Evolutionary conservation across 2,888 invertebrate genomes (phyloP), one percentile per base, ranked within the genome.

Genomic region (Cryptocheilus praepositus): DNA sequence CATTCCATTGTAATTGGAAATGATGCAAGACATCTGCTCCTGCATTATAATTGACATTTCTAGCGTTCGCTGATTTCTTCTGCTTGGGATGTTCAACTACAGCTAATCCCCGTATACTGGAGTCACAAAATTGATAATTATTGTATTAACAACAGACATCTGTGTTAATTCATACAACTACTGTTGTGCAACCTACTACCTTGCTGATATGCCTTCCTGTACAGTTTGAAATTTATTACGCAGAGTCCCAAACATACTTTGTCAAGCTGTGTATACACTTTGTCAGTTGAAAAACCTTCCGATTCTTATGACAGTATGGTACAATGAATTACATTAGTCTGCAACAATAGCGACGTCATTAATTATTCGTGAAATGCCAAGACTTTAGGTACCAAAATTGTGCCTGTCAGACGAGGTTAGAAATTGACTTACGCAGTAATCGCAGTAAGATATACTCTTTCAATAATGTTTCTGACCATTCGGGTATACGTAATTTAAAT

Each of bases 1-100:
- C 92, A 18, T 91, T 92, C 95, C 95, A 95, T 71, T 93, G 90
- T 55, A 92, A 89, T 85, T 95, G 94, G 86, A 93, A 95, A 86
- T 93, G 92, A 71, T 92, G 91, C 56, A 95, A 87, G 70, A 95
- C 89, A 71, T 92, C 92, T 43, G 92, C 92, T 4, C 95, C 95
- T 76, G 93, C 94, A 81, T 92, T 91, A 59, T 89, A 89, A 85
- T 92, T 91, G 22, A 91, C 85, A 65, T 83, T 83, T 72, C 84
- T 74, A 4, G 46, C 4, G 64, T 81, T 83, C 2, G 53, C 49
- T 8, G 67, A 11, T 46, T 81, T 86, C 69, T 85, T 82, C 5
- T 74, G 67, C 67, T 83, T 84, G 18, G 83, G 56, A 58, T 69
- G 69, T 63, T 89, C 88, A 2, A 71, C 55, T 16, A 83, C 69